These are phyloP conservation scores for Platypus cylindrus DNA, from an alignment of 2,888 invertebrate genomes.

Conservation along the genomic window DNA sequence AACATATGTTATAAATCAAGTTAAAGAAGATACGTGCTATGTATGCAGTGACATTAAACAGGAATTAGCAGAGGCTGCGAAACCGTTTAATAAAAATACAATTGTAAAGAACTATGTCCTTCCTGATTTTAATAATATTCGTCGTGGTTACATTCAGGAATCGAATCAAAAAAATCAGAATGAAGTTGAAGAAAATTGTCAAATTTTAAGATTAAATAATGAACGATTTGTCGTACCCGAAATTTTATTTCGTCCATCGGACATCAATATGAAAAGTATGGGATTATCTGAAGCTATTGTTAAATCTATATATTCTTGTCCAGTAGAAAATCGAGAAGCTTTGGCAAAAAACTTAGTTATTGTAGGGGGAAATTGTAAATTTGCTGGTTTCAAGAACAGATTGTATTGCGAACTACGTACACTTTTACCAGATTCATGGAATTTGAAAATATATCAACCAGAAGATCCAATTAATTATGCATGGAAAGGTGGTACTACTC, in stretches of 20 bases:
- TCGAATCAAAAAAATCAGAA: constrained; percentile 19
- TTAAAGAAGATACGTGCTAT: constrained; percentile 94
- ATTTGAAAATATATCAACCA: constrained; percentile 59
- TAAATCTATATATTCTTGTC: constrained; percentile 61
- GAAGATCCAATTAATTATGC: constrained; percentile 67
- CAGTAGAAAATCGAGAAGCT: constrained; percentile 59
- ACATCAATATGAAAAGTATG: constrained; percentile 83
- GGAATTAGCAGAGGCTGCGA: constrained; percentile 61
- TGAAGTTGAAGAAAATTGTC: constrained; percentile 35
- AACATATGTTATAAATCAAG: constrained; percentile 95
- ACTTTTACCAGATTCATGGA: constrained; percentile 62
- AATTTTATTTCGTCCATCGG: constrained; percentile 85
- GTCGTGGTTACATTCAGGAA: constrained; percentile 50
- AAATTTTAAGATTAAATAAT: constrained; percentile 77
- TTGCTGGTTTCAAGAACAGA: constrained; percentile 74
- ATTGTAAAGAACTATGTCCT: constrained; percentile 85
- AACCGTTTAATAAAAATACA: constrained; percentile 47
- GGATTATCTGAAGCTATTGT: constrained; percentile 85
- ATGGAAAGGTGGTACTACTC: constrained; percentile 76
- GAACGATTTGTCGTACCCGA: constrained; percentile 94
- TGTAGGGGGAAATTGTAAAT: constrained; percentile 66
- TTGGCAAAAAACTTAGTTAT: constrained; percentile 74
- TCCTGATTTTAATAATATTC: constrained; percentile 87
- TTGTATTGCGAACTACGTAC: constrained; percentile 66
- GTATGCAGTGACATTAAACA: constrained; percentile 71